Evolutionary conservation across 2,888 invertebrate genomes (phyloP).

Genomic region (Epirrhoe tristata): DNA sequence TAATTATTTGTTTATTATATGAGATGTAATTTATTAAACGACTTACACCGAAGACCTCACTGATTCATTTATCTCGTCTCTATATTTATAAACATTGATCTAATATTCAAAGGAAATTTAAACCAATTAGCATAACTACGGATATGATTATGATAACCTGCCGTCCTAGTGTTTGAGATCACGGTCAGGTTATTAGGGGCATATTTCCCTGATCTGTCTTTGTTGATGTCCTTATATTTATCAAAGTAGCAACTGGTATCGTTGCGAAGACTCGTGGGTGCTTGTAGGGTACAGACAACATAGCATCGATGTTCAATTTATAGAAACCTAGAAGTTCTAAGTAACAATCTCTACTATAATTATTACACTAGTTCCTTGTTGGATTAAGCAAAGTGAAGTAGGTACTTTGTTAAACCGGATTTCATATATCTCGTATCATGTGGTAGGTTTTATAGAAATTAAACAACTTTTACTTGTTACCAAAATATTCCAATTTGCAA

Average conservation of each 20-base stretch:
- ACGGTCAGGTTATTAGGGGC: constrained; percentile 45
- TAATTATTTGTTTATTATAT: too few species aligned
- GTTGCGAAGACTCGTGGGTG: constrained; percentile 18
- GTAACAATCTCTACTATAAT: not conserved
- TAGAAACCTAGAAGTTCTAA: not conserved
- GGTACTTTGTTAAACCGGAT: constrained; percentile 7
- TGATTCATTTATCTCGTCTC: constrained; percentile 24
- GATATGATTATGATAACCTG: constrained; percentile 49
- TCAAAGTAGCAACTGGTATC: constrained; percentile 20
- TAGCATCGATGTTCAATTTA: not conserved
- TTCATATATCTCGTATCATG: constrained; percentile 2
- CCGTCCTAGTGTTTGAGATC: constrained; percentile 46
- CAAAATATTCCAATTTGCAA: not conserved
- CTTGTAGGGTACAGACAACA: constrained; percentile 3
- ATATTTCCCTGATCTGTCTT: constrained; percentile 40
- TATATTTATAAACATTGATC: constrained; percentile 32
- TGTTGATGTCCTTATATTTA: constrained; percentile 28
- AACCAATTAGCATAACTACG: constrained; percentile 46
- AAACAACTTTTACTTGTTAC: constrained; percentile 33
- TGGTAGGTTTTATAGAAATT: constrained; percentile 17
- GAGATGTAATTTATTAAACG: too few species aligned
- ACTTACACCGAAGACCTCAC: constrained; percentile 1
- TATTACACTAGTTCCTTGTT: not conserved
- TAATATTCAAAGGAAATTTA: constrained; percentile 40
- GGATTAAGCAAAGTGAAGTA: constrained; percentile 2